phyloP scores from a whole-genome alignment of 2,113 vertebrate species.

The Pyrgilauda ruficollis region DNA sequence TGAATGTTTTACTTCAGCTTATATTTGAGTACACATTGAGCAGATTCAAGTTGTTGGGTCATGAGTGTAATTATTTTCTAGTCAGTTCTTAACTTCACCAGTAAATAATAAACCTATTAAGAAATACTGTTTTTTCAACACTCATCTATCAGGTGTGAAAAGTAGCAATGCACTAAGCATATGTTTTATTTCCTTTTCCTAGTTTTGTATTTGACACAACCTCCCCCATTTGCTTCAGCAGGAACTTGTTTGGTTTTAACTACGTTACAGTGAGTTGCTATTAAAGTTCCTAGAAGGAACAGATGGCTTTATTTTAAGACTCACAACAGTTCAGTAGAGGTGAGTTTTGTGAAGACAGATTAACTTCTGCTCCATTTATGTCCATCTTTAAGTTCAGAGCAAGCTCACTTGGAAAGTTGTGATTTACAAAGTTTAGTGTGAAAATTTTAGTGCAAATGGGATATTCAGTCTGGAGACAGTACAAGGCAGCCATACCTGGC shows the following conservation, averaged over 20 bases:
- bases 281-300: neutral
- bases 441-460: neutral
- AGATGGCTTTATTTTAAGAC: neutral
- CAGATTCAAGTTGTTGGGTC: neutral
- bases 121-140: neutral
- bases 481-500: neutral
- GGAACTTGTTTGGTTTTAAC: neutral
- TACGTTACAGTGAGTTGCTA: neutral
- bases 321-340: neutral
- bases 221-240: neutral
- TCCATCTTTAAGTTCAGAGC: neutral
- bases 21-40: neutral
- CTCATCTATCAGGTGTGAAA: neutral
- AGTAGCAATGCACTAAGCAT: neutral
- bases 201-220: neutral
- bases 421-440: neutral
- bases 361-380: neutral
- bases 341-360: neutral
- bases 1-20: neutral
- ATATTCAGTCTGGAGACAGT: neutral
- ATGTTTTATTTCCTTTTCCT: neutral
- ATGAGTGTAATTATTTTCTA: neutral
- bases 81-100: neutral
- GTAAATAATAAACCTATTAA: conserved; percentile 27
- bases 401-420: neutral